A percentile compares a stretch with the other conserved stretches of the same genome.
These are phyloP conservation scores for Crenichthys baileyi DNA, from an alignment of 2,797 vertebrate species.

Conservation along the genomic window DNA sequence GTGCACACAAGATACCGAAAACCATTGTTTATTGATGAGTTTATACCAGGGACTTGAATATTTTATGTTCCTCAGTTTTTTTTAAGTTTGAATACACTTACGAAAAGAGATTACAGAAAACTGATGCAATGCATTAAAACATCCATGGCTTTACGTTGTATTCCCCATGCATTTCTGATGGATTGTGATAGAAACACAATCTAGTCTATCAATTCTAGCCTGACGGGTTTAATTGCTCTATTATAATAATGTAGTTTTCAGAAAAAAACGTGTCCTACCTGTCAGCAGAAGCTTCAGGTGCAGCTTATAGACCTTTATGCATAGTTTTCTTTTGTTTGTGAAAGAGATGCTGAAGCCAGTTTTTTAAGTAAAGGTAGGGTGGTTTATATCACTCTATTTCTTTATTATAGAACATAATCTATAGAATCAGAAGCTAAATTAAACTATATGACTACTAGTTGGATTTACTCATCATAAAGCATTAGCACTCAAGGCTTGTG, in stretches of 20 bases:
- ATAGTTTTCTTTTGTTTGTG: too few species aligned
- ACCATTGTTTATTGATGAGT: background rate
- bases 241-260: background rate
- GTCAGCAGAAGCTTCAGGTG: background rate
- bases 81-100: conserved; percentile 12
- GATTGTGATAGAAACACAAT: background rate
- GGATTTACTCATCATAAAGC: too few species aligned
- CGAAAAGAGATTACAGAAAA: conserved; percentile 13
- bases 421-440: too few species aligned
- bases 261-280: background rate
- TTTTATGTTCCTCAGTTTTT: background rate
- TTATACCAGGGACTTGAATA: background rate
- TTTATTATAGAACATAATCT: too few species aligned
- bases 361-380: too few species aligned
- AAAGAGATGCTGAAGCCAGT: too few species aligned
- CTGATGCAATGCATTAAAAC: background rate
- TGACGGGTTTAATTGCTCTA: background rate
- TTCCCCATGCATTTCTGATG: background rate
- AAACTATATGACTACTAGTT: too few species aligned
- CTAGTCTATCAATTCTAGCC: background rate
- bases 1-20: background rate
- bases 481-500: too few species aligned
- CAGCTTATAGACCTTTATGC: too few species aligned
- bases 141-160: background rate
- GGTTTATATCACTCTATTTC: too few species aligned